Evolutionary conservation across 2,888 invertebrate genomes (phyloP).

Genomic region (Mesoligia furuncula): DNA sequence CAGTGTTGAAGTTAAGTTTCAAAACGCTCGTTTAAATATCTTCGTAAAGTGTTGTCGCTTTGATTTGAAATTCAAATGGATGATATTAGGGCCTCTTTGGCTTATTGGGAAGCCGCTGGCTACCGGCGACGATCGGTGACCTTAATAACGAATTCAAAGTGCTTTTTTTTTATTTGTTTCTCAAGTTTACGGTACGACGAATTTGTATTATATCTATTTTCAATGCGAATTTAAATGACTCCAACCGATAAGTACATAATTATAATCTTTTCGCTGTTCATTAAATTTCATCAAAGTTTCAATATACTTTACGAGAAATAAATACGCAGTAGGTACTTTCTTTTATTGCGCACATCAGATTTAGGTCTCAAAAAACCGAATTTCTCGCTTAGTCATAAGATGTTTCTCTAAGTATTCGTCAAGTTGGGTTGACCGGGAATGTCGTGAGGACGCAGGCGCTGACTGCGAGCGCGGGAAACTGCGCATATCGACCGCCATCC

Average conservation of each 20-base stretch:
- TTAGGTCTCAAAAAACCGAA: slow-evolving; percentile 20
- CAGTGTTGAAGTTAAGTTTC: slow-evolving; percentile 39
- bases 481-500: slow-evolving; percentile 87
- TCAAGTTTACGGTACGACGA: slow-evolving; percentile 38
- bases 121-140: slow-evolving; percentile 62
- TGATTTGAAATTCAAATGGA: slow-evolving; percentile 75
- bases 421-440: slow-evolving; percentile 78
- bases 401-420: slow-evolving; percentile 75
- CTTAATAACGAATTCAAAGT: slow-evolving; percentile 54
- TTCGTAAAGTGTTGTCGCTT: slow-evolving; percentile 66
- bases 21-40: slow-evolving; percentile 66
- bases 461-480: slow-evolving; percentile 88
- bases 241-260: neutral
- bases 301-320: neutral
- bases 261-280: neutral
- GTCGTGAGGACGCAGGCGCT: slow-evolving; percentile 86
- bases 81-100: slow-evolving; percentile 70
- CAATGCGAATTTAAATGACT: slow-evolving; percentile 23
- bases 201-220: slow-evolving; percentile 10
- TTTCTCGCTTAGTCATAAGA: slow-evolving; percentile 54
- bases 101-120: slow-evolving; percentile 69
- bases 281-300: slow-evolving; percentile 16
- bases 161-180: slow-evolving; percentile 48
- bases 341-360: neutral
- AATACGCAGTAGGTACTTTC: neutral